These are phyloP conservation scores for Ctenodactylus gundi DNA, from an alignment of 2,113 vertebrate species.

Conservation along the genomic window DNA sequence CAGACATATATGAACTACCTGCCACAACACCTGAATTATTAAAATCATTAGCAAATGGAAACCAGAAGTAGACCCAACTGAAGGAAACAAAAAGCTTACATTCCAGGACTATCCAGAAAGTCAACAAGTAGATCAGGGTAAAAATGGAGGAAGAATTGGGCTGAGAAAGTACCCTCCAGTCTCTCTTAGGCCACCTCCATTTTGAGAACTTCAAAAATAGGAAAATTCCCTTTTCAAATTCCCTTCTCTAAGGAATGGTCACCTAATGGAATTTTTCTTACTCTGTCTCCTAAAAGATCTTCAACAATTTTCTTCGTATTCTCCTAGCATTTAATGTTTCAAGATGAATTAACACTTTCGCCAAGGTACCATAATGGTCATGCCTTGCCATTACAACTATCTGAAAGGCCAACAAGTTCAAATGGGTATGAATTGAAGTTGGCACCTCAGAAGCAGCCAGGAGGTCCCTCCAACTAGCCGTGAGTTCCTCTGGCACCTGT, in stretches of 20 bases:
- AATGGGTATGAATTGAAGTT: not conserved
- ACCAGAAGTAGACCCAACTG: conserved; percentile 14
- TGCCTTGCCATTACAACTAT: not conserved
- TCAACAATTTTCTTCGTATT: not conserved
- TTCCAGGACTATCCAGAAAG: not conserved
- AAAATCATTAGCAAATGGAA: conserved; percentile 6
- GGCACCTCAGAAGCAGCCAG: not conserved
- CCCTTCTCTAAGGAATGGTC: not conserved
- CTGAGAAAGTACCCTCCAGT: not conserved
- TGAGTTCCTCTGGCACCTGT: not conserved
- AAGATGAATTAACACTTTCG: not conserved
- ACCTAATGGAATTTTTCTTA: not conserved
- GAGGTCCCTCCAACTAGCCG: not conserved
- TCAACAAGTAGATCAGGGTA: not conserved
- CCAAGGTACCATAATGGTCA: not conserved
- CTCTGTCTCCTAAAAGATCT: not conserved
- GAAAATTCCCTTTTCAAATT: not conserved
- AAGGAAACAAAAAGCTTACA: not conserved
- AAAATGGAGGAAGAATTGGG: not conserved
- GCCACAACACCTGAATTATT: not conserved
- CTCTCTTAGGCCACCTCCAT: not conserved
- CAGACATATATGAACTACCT: not conserved
- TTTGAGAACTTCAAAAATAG: not conserved
- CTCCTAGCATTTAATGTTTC: not conserved
- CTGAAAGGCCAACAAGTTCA: not conserved